phyloP scores from a whole-genome alignment of 2,797 vertebrate genomes.

The Hafferia zeledoni region DNA sequence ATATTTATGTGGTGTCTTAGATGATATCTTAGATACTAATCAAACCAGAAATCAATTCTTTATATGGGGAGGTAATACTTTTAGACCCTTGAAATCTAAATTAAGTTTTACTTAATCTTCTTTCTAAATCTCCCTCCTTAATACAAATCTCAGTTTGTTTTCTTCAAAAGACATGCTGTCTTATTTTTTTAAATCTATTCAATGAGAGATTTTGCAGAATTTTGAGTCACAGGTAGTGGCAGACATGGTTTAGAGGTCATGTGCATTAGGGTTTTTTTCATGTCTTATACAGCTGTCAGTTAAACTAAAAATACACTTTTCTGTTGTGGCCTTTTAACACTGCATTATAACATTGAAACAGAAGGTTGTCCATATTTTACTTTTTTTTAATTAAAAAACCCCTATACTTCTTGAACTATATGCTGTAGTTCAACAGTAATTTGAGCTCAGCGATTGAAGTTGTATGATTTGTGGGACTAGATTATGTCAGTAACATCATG shows the following conservation, averaged over 20 bases:
- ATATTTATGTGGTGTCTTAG: not conserved
- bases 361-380: not conserved
- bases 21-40: not conserved
- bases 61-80: not conserved
- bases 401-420: not conserved
- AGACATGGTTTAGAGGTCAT: not conserved
- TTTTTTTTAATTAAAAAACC: not conserved
- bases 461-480: not conserved
- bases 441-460: not conserved
- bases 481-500: not conserved
- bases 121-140: not conserved
- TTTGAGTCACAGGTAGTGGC: not conserved
- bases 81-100: conserved; percentile 6
- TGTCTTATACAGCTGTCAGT: not conserved
- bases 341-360: not conserved
- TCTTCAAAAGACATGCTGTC: not conserved
- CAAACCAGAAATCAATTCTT: not conserved
- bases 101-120: not conserved
- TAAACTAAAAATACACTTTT: not conserved
- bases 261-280: not conserved
- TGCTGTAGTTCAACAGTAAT: not conserved
- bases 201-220: not conserved
- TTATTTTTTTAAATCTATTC: not conserved
- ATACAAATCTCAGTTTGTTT: not conserved
- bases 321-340: not conserved